Evolutionary conservation across 2,888 invertebrate species (phyloP).

Genomic region (Corbicula japonica): DNA sequence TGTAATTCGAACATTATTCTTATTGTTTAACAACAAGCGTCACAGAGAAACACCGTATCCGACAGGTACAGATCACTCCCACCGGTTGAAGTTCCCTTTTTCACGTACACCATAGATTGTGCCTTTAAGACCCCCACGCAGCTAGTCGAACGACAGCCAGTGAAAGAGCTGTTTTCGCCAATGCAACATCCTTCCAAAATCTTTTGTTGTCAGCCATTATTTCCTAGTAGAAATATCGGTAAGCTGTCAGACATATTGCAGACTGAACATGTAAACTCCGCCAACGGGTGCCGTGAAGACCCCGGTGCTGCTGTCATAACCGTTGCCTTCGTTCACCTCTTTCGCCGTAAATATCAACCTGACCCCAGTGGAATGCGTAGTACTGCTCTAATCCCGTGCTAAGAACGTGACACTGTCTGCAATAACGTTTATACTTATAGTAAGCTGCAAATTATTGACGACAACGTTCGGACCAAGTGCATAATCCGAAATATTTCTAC

Average conservation of each 20-base stretch:
- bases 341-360: neutral
- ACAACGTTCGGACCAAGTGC: neutral
- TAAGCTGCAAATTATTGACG: no score
- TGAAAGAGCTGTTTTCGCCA: neutral
- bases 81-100: neutral
- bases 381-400: neutral
- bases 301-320: neutral
- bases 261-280: neutral
- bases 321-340: neutral
- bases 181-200: neutral
- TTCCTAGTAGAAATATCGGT: neutral
- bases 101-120: neutral
- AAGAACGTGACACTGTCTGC: neutral
- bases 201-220: neutral
- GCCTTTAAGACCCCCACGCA: neutral
- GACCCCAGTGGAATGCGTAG: neutral
- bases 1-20: no score
- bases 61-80: neutral
- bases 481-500: neutral
- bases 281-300: neutral
- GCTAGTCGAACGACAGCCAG: neutral
- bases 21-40: no score
- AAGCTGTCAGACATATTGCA: neutral
- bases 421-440: no score
- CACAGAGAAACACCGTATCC: neutral